Evolutionary conservation across 2,888 invertebrate genomes (phyloP), one percentile per base, ranked within the genome.

Genomic region (Oxystoma pomonae): DNA sequence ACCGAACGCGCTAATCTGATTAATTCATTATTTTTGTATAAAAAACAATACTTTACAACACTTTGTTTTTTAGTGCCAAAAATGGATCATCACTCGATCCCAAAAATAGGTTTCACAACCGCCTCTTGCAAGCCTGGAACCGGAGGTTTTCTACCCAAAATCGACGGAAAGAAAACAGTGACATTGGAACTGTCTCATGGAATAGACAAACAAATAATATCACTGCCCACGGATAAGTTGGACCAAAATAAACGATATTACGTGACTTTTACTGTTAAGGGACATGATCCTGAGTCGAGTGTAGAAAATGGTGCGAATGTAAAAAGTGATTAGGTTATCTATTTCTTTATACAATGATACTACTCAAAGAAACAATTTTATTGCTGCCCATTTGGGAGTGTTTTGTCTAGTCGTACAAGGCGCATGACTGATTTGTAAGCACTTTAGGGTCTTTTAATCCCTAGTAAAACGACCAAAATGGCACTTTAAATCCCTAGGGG

Each of bases 171-270:
- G 61, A 83, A 83, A 72, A 81, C 88, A 68, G 88, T 90, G 21
- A 89, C 89, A 55, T 82, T 95, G 68, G 93, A 94, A 80, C 85
- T 95, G 60, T 91, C 90, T 61, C 92, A 93, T 73, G 94, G 94
- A 53, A 87, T 88, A 61, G 92, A 91, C 75, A 91, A 91, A 76
- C 92, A 93, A 78, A 85, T 94, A 69, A 94, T 94, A 76, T 90
- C 93, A 72, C 83, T 95, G 78, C 95, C 95, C 60, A 90, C 94
- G 18, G 92, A 94, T 75, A 89, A 87, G 77, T 81, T 95, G 73
- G 94, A 95, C 78, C 91, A 90, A 76, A 92, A 91, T 77, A 95
- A 94, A 80, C 86, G 92, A 76, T 96, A 95, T 81, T 94, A 93
- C 79, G 94, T 96, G 65, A 95, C 94, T 58, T 94, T 96, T 77